Conservation (phyloP, 2,888 invertebrate genomes). For the Drosophila hamatofila region DNA sequence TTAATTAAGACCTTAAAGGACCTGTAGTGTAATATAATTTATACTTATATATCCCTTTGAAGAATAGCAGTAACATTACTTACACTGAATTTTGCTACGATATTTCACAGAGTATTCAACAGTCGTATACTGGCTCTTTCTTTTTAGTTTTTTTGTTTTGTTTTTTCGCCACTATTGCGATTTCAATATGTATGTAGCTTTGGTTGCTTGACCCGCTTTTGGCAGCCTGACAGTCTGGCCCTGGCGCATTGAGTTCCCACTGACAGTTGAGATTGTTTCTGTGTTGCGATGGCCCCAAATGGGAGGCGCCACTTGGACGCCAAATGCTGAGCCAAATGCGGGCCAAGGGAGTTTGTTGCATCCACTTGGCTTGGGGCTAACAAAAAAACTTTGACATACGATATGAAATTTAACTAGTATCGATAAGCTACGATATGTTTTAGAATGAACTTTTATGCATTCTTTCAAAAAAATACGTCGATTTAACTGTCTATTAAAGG, state of each 20-base stretch:
- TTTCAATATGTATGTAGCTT: constrained; percentile 53
- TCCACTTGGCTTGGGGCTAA: constrained; percentile 11
- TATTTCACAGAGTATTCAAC: constrained; percentile 5
- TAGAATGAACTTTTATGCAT: background rate
- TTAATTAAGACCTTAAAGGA: too few species aligned
- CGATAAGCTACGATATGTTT: constrained; percentile 10
- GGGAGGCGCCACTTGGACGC: constrained; percentile 50
- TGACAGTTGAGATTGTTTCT: constrained; percentile 59
- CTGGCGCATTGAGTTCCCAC: constrained; percentile 58
- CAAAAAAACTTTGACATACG: constrained; percentile 17
- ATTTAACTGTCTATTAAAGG: background rate
- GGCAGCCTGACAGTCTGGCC: constrained; percentile 76
- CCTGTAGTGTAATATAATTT: too few species aligned
- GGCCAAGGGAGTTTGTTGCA: constrained; percentile 27
- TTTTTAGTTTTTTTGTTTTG: background rate
- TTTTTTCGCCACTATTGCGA: constrained; percentile 41
- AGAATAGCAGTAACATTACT: too few species aligned
- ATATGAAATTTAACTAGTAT: constrained; percentile 21
- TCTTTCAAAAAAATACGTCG: background rate
- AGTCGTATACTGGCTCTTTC: background rate
- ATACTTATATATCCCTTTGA: too few species aligned
- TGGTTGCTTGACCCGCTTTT: constrained; percentile 63
- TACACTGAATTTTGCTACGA: too few species aligned
- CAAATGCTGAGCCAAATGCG: constrained; percentile 34
- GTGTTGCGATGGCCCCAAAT: constrained; percentile 34